Evolutionary conservation across 2,888 invertebrate species (phyloP).

Genomic region (Conistra vaccinii): DNA sequence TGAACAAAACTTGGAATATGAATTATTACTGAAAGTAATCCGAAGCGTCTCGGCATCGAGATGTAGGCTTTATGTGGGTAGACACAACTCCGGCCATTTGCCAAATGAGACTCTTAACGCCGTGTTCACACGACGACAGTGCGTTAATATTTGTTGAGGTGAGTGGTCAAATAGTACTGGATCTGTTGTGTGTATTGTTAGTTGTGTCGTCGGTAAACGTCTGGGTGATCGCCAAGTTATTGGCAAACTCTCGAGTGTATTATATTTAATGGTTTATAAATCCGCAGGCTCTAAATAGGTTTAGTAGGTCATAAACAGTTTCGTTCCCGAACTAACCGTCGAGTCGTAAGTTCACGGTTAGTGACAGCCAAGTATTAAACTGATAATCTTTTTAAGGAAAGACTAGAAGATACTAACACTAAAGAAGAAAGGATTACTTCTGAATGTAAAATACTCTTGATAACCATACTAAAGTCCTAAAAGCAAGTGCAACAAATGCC

Average conservation of each 20-base stretch:
- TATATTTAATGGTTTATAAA: constrained; percentile 27
- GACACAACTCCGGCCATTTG: constrained; percentile 55
- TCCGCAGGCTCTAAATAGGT: neutral
- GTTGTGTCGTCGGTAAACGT: constrained; percentile 9
- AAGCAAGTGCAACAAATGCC: constrained; percentile 8
- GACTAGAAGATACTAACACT: no score
- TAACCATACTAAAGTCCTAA: no score
- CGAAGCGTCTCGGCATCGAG: constrained; percentile 42
- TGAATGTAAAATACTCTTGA: no score
- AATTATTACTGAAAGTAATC: constrained; percentile 64
- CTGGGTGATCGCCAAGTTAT: constrained; percentile 27
- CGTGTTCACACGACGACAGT: constrained; percentile 38
- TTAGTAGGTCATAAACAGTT: neutral
- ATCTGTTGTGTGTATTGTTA: constrained; percentile 8
- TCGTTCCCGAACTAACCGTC: neutral
- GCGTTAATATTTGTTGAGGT: constrained; percentile 42
- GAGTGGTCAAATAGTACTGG: constrained; percentile 28
- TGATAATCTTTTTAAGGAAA: no score
- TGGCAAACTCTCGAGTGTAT: constrained; percentile 1
- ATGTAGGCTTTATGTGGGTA: constrained; percentile 37
- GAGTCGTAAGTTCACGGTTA: neutral
- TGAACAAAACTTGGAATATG: constrained; percentile 62
- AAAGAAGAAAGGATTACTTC: no score
- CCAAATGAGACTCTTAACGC: constrained; percentile 58
- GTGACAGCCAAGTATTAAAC: neutral